A percentile compares a stretch with the other conserved stretches of the same genome.
Evolutionary conservation across 2,888 invertebrate species (phyloP).

Genomic region (Leptinotarsa peninsularis): DNA sequence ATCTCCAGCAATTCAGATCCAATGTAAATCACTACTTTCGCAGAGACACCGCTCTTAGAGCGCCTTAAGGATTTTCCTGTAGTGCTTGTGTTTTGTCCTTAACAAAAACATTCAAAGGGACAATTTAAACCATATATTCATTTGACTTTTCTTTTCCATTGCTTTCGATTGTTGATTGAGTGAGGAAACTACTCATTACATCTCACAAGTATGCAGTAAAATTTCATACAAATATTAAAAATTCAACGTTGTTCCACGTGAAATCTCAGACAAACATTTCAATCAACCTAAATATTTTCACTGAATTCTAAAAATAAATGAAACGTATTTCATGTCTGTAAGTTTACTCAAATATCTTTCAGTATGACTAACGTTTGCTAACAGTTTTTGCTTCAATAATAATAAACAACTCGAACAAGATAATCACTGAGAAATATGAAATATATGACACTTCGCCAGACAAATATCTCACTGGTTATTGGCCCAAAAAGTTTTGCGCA

Average conservation of each 20-base stretch:
- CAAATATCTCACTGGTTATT: conserved; percentile 13
- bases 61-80: too few relatives aligned
- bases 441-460: neutral
- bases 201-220: neutral
- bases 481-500: neutral
- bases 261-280: conserved; percentile 6
- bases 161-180: too few relatives aligned
- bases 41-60: too few relatives aligned
- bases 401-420: conserved; percentile 20
- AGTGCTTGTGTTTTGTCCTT: too few relatives aligned
- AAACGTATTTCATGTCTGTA: conserved; percentile 4
- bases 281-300: conserved; percentile 19
- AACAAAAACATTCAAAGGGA: too few relatives aligned
- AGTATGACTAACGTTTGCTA: neutral
- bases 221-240: neutral
- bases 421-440: conserved; percentile 15
- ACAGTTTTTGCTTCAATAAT: conserved; percentile 7
- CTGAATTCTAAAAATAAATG: conserved; percentile 19
- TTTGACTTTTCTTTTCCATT: too few relatives aligned
- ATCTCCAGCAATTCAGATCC: too few relatives aligned
- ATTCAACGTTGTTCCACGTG: neutral
- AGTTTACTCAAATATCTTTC: conserved; percentile 22
- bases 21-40: too few relatives aligned
- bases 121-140: too few relatives aligned
- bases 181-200: too few relatives aligned